Percentiles rank a stretch among this genome's conserved stretches.
These are phyloP conservation scores for Sorex araneus DNA, from an alignment of 2,113 vertebrate species.

Conservation along the genomic window DNA sequence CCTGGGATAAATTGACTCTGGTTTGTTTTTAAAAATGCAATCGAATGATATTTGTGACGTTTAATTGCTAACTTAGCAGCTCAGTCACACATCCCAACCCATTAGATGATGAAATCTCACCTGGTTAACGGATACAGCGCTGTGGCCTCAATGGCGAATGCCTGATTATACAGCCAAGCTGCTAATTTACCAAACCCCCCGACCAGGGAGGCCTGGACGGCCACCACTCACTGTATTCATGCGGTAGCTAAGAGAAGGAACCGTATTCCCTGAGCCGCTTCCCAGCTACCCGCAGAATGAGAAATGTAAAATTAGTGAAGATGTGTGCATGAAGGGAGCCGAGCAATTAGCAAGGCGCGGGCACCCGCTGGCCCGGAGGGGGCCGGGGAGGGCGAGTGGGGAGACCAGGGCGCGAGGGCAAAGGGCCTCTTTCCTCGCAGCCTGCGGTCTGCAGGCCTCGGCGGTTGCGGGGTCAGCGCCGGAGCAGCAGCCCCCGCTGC, in stretches of 20 bases:
- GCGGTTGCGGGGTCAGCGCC: constrained; percentile 47
- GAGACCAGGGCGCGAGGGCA: constrained; percentile 80
- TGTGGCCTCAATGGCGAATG: constrained; percentile 90
- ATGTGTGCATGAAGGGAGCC: constrained; percentile 96
- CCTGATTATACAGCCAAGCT: constrained; percentile 96
- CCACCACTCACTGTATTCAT: constrained; percentile 92
- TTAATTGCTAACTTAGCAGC: constrained; percentile 93
- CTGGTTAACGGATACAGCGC: constrained; percentile 89
- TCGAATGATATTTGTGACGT: constrained; percentile 90
- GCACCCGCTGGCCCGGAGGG: constrained; percentile 83
- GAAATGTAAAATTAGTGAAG: constrained; percentile 99
- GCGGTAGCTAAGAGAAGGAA: constrained; percentile 92
- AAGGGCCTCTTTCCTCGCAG: constrained; percentile 71
- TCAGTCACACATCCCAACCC: constrained; percentile 91
- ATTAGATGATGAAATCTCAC: constrained; percentile 93
- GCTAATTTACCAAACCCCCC: constrained; percentile 94
- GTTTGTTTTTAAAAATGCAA: constrained; percentile 86
- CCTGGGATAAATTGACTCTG: constrained; percentile 83
- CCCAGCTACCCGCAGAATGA: constrained; percentile 95
- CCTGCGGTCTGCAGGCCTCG: constrained; percentile 36
- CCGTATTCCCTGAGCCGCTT: constrained; percentile 94
- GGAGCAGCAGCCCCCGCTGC: constrained; percentile 23
- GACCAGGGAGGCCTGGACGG: constrained; percentile 90
- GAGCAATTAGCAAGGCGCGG: constrained; percentile 95
- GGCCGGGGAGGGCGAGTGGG: constrained; percentile 85